Evolutionary conservation across 2,797 vertebrate species (phyloP), one percentile per base, ranked within the genome.

Genomic region (Apogon hyalosoma): DNA sequence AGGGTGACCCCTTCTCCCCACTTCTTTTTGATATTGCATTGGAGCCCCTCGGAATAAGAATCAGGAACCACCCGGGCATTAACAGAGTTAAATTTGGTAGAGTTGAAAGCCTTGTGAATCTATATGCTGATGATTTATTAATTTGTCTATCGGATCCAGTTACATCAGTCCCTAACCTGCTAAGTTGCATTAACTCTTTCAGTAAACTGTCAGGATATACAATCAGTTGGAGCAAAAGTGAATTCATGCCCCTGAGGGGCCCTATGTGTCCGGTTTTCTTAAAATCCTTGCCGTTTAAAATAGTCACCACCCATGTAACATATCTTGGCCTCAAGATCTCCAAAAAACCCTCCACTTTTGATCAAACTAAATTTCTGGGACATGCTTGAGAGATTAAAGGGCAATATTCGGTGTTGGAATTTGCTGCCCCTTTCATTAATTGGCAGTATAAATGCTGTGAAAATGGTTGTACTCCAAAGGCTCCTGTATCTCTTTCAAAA

Each of bases 51-150:
- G 49, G 54, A 36, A 15, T 55, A 15, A 51, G 60, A 15, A 73
- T 66, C 7, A 46, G 55, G 38, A 15, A 2, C 7, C 63, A 69
- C 10, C 18, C 39, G 10, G 10, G 4, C 36, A 69, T 57, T 11
- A n/a, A 67, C 39, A 57, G 28, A 8, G 9, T 63, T 5, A 52
- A 28, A n/a, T 16, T 52, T 4, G 46, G 46, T 11, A 18, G 33
- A 12, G 9, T 42, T 39, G 38, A 57, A 62, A 54, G 54, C 11
- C 40, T 57, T 7, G 14, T 63, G 1, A 70, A 38, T 58, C 33
- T 45, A 15, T 57, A 64, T 57, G 53, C 54, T 36, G 45, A 69
- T 51, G 49, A 70, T 52, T 21, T 73, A 28, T 64, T 72, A 5
- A 28, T n/a, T n/a, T n/a, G n/a, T n/a, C n/a, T n/a, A n/a, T n/a